Evolutionary conservation across 1,140 invertebrate species (phyloP), one percentile per base, ranked within the genome.

Genomic region (Cyrtorhinus lividipennis): DNA sequence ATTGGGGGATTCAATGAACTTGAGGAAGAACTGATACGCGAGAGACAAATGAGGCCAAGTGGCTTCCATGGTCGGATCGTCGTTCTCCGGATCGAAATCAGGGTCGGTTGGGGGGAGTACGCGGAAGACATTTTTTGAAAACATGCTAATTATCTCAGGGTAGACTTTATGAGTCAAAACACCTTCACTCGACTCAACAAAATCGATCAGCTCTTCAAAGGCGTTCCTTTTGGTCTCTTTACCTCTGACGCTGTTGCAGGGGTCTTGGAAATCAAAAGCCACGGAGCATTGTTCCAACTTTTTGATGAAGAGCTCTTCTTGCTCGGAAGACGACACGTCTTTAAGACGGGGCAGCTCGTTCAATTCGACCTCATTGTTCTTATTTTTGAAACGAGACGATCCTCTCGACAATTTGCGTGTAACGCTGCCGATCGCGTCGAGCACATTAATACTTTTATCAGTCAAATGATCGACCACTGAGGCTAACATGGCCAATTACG

Each of bases 31-130:
- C 77, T 98, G 94, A 76, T 98, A 97, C 59, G 97, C 92, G 76
- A 96, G 78, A 70, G 82, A 81, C 67, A 98, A 80, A 78, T 98
- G 94, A 58, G 94, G 93, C 94, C 95, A 98, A 59, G 92, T 89
- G 22, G 93, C 92, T 79, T 98, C 95, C 73, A 99, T 76, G 67
- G 92, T 95, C 48, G 95, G 95, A 77, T 99, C 95, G 79, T 99
- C 95, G 76, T 98, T 95, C 77, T 99, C 96, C 12, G 95, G 95
- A 80, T 99, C 96, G 77, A 95, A 99, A 75, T 99, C 96, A 56
- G 94, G 94, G 74, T 94, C 91, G 78, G 92, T 93, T 67, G 96
- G 96, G 69, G 96, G 95, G 76, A 99, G 81, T 69, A 94, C 95
- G 71, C 96, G 91, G 81, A 99, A 99, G 74, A 98, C 78, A 79